Percentiles rank a stretch among this genome's conserved stretches.
phyloP scores from a whole-genome alignment of 1,140 invertebrate genomes.

The Drosophila sucinea region DNA sequence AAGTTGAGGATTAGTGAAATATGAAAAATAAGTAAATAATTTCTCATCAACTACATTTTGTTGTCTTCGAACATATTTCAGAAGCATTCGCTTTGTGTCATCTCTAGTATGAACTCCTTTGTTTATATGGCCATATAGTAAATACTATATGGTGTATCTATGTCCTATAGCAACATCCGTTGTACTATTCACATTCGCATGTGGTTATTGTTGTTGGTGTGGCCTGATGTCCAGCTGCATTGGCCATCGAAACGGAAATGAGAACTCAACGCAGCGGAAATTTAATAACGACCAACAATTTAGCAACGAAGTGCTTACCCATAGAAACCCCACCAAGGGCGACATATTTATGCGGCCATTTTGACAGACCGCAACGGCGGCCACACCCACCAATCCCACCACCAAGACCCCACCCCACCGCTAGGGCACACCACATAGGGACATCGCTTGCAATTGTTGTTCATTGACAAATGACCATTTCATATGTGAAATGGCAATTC shows the following conservation, averaged over 20 bases:
- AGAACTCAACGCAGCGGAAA: conserved; percentile 80
- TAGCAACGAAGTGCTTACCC: conserved; percentile 41
- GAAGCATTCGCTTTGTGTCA: background rate
- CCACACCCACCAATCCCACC: conserved; percentile 29
- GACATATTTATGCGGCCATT: conserved; percentile 81
- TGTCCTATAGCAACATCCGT: conserved; percentile 66
- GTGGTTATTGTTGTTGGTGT: conserved; percentile 13
- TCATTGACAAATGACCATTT: conserved; percentile 81
- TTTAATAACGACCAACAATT: conserved; percentile 80
- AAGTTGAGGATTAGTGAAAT: no score
- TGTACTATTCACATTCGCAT: conserved; percentile 37
- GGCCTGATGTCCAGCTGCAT: conserved; percentile 66
- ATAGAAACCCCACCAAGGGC: conserved; percentile 25
- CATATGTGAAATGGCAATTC: conserved; percentile 80
- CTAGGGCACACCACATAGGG: conserved; percentile 1
- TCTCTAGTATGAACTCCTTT: conserved; percentile 28
- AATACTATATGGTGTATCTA: conserved; percentile 48
- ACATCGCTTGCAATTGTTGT: conserved; percentile 65
- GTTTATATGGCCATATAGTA: conserved; percentile 26
- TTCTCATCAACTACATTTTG: no score
- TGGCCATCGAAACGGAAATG: conserved; percentile 78
- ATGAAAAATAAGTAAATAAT: no score
- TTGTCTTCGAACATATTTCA: background rate
- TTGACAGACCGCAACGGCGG: conserved; percentile 68
- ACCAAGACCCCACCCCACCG: background rate